Conservation (phyloP, 2,888 invertebrate genomes). For the Amphimallon solstitiale region DNA sequence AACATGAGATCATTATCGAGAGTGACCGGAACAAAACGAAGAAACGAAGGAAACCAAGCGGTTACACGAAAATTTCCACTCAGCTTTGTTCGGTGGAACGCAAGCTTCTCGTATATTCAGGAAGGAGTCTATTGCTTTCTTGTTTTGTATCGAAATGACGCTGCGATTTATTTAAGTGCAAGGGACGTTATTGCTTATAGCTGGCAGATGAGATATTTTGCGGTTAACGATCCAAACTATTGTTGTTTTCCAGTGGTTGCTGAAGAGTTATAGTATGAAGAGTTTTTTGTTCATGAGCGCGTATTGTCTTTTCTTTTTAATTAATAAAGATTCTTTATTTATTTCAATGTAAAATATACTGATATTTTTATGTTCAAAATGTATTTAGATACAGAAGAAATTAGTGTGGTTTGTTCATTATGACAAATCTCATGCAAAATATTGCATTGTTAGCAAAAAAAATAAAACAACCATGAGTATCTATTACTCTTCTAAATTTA, state of each 20-base stretch:
- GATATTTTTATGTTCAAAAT: too few relatives aligned
- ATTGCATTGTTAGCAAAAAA: too few relatives aligned
- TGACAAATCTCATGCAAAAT: too few relatives aligned
- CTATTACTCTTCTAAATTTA: too few relatives aligned
- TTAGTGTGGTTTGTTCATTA: too few relatives aligned
- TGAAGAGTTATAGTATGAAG: constrained; percentile 7
- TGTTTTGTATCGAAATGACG: constrained; percentile 29
- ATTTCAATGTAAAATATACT: too few relatives aligned
- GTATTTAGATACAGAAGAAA: too few relatives aligned
- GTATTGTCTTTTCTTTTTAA: too few relatives aligned
- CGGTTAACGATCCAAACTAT: constrained; percentile 3
- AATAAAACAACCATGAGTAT: too few relatives aligned
- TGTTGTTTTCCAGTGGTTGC: constrained; percentile 15
- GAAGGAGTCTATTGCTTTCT: constrained; percentile 24
- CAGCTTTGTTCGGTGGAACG: background rate
- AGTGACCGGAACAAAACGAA: constrained; percentile 24
- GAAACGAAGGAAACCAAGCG: constrained; percentile 7
- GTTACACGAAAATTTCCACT: constrained; percentile 22
- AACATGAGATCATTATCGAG: constrained; percentile 19
- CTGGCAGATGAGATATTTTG: constrained; percentile 15
- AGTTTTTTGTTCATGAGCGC: too few relatives aligned
- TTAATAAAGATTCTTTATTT: too few relatives aligned
- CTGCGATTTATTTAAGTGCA: constrained; percentile 24
- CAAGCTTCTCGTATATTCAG: background rate
- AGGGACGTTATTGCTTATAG: constrained; percentile 22